phyloP scores from a whole-genome alignment of 2,113 vertebrate species.

The Nanorana parkeri region DNA sequence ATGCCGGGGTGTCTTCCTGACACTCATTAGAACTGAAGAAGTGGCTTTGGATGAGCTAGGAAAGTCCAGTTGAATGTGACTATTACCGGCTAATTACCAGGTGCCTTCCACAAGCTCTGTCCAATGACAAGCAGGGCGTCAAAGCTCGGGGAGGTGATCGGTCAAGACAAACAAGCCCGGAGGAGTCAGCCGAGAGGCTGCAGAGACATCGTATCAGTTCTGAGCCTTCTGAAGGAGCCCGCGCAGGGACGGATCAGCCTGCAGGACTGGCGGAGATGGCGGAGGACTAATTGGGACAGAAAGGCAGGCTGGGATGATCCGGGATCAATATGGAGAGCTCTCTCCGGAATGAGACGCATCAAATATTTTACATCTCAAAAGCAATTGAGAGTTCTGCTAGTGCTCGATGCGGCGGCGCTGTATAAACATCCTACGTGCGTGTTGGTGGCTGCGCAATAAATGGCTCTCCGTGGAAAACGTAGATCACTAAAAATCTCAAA shows the following conservation, averaged over 20 bases:
- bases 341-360: slow-evolving; percentile 13
- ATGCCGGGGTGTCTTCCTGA: no score
- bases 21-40: no score
- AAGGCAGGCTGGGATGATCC: background rate
- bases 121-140: background rate
- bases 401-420: background rate
- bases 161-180: slow-evolving; percentile 1
- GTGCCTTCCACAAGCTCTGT: background rate
- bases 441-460: no score
- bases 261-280: background rate
- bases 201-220: slow-evolving; percentile 2
- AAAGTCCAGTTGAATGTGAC: no score
- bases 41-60: no score
- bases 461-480: no score
- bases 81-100: no score
- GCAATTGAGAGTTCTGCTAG: slow-evolving; percentile 8
- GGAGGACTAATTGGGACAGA: slow-evolving; percentile 20
- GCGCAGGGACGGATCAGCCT: background rate
- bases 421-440: background rate
- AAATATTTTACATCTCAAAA: slow-evolving; percentile 2
- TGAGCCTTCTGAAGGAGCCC: slow-evolving; percentile 17
- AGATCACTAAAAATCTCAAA: no score
- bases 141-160: background rate
- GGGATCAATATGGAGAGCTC: slow-evolving; percentile 18
- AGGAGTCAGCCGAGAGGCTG: slow-evolving; percentile 4